phyloP scores from a whole-genome alignment of 2,888 invertebrate genomes.

The Andricus curvator region DNA sequence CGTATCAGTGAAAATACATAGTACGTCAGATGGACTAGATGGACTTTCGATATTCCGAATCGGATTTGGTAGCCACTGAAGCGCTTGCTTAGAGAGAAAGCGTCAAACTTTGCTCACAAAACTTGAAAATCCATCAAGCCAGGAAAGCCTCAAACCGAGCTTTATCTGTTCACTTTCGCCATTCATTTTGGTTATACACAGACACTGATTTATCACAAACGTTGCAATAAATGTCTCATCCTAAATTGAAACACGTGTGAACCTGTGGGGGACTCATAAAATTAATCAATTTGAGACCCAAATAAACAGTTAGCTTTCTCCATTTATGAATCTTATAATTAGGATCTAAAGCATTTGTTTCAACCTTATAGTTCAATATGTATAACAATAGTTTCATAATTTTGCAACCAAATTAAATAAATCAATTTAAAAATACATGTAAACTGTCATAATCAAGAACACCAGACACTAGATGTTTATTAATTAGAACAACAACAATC shows the following conservation, averaged over 20 bases:
- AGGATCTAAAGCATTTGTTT: not conserved
- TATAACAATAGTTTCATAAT: no score
- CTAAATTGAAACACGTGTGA: not conserved
- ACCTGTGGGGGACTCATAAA: not conserved
- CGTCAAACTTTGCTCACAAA: not conserved
- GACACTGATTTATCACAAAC: constrained; percentile 9
- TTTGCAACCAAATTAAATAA: no score
- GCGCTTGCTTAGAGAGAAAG: not conserved
- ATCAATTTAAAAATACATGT: no score
- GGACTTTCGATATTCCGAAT: constrained; percentile 1
- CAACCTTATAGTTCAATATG: no score
- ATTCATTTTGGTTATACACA: not conserved
- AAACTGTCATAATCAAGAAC: no score
- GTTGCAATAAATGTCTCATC: constrained; percentile 4
- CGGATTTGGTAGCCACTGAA: not conserved
- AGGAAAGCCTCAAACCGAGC: constrained; percentile 11
- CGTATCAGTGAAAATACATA: no score
- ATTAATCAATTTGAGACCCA: not conserved
- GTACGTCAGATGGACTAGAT: not conserved
- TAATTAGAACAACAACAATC: no score
- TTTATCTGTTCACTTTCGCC: constrained; percentile 5
- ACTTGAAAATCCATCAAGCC: constrained; percentile 5
- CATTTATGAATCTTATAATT: not conserved
- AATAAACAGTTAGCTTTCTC: not conserved
- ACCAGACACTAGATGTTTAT: no score